Evolutionary conservation across 2,888 invertebrate species (phyloP).

Genomic region (Dryobotodes eremita): DNA sequence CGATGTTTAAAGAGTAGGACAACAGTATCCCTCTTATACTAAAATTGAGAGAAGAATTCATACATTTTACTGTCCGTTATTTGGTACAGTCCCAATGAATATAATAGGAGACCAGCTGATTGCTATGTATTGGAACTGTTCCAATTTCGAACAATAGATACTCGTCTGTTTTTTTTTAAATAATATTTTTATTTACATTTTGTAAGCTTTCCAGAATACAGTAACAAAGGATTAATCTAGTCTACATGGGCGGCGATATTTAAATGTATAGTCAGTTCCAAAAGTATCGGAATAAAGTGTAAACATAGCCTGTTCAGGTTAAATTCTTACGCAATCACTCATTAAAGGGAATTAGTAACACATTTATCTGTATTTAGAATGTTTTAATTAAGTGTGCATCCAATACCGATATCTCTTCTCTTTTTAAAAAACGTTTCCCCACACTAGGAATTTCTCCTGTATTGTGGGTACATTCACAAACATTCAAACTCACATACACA

Average conservation of each 20-base stretch:
- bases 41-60: slow-evolving; percentile 20
- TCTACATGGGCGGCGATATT: not conserved
- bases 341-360: not conserved
- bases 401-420: too few species aligned
- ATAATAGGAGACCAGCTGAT: slow-evolving; percentile 24
- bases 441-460: too few species aligned
- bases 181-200: slow-evolving; percentile 1
- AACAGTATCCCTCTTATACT: not conserved
- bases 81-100: slow-evolving; percentile 26
- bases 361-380: not conserved
- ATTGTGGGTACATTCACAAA: too few species aligned
- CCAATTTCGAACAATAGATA: slow-evolving; percentile 43
- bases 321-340: not conserved
- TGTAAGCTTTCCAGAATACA: not conserved
- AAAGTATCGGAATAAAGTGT: not conserved
- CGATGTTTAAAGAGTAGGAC: not conserved
- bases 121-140: slow-evolving; percentile 49
- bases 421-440: too few species aligned
- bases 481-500: too few species aligned
- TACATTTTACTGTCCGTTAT: slow-evolving; percentile 21
- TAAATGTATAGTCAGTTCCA: not conserved
- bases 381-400: too few species aligned
- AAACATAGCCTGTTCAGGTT: not conserved
- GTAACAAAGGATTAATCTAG: slow-evolving; percentile 25
- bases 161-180: slow-evolving; percentile 18